A percentile compares a stretch with the other conserved stretches of the same genome.
Evolutionary conservation across 2,113 vertebrate genomes (phyloP).

Genomic region (Cynoglossus semilaevis): DNA sequence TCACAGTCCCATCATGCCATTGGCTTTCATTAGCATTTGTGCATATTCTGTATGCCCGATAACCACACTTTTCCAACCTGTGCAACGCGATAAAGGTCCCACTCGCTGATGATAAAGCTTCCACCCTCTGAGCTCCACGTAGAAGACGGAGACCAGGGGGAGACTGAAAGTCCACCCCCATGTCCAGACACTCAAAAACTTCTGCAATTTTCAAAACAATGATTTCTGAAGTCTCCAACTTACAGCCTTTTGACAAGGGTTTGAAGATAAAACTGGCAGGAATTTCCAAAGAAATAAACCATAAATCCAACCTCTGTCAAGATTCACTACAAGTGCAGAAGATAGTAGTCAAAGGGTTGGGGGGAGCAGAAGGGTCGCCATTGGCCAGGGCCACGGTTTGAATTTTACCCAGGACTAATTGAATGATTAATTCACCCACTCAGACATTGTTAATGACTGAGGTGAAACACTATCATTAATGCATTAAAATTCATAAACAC

Average conservation of each 20-base stretch:
- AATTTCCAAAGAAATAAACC: too few relatives aligned
- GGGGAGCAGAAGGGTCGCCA: too few relatives aligned
- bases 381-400: too few relatives aligned
- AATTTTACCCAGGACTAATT: too few relatives aligned
- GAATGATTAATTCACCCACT: too few relatives aligned
- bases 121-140: conserved; percentile 58
- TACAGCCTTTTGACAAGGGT: not conserved
- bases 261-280: too few relatives aligned
- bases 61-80: conserved; percentile 77
- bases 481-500: too few relatives aligned
- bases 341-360: too few relatives aligned
- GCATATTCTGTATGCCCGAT: conserved; percentile 74
- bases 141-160: conserved; percentile 52
- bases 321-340: too few relatives aligned
- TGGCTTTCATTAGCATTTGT: conserved; percentile 81
- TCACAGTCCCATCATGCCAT: conserved; percentile 78
- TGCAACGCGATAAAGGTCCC: conserved; percentile 70
- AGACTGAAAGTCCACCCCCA: conserved; percentile 50
- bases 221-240: not conserved
- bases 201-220: conserved; percentile 43
- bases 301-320: too few relatives aligned
- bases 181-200: conserved; percentile 68
- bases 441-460: too few relatives aligned
- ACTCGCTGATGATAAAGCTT: conserved; percentile 72
- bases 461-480: too few relatives aligned